Percentiles rank a stretch among this genome's conserved stretches.
These are phyloP conservation scores for Azemiops feae DNA, from an alignment of 2,113 vertebrate genomes.

Conservation along the genomic window DNA sequence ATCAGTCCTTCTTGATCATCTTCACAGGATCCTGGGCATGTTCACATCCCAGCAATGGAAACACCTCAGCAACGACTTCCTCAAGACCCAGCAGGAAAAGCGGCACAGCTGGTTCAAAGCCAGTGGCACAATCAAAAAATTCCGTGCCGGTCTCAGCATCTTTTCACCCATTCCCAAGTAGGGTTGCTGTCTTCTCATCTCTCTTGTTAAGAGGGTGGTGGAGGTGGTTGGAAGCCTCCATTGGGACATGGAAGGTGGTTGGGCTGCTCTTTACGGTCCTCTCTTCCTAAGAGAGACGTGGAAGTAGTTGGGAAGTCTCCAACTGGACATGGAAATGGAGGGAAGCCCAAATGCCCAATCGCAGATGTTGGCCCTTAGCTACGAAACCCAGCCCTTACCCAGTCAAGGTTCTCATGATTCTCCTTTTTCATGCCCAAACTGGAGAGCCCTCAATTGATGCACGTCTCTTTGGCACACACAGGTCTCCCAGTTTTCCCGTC, in stretches of 20 bases:
- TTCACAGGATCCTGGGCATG: constrained; percentile 89
- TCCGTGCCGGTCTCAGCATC: constrained; percentile 96
- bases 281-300: not conserved
- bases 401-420: not conserved
- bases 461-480: constrained; percentile 45
- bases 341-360: not conserved
- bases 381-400: not conserved
- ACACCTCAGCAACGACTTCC: constrained; percentile 98
- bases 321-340: not conserved
- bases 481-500: constrained; percentile 95
- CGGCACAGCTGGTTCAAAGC: constrained; percentile 98
- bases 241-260: not conserved
- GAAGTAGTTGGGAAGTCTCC: not conserved
- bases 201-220: not conserved
- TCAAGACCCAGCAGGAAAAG: constrained; percentile 98
- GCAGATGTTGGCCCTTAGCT: no score
- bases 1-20: not conserved
- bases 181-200: fast-evolving
- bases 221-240: not conserved
- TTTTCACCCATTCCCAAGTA: constrained; percentile 99
- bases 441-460: not conserved
- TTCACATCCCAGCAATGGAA: constrained; percentile 99
- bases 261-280: not conserved
- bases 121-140: constrained; percentile 96
- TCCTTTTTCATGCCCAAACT: not conserved